A percentile compares a stretch with the other conserved stretches of the same genome.
Conservation (phyloP, 2,113 vertebrate genomes). For the Cyanoderma ruficeps region DNA sequence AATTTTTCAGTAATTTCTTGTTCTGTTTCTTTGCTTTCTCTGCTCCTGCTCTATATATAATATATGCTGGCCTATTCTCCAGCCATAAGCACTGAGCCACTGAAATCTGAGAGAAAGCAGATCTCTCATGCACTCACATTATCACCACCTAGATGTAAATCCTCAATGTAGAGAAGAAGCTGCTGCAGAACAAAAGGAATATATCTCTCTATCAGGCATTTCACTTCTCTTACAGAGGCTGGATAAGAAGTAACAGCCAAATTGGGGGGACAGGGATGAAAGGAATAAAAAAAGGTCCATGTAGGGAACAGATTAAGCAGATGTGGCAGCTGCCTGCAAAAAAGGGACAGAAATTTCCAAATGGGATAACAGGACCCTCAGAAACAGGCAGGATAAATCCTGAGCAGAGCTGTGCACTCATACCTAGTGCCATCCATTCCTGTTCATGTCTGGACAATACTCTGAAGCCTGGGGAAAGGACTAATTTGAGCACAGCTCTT, state of each 20-base stretch:
- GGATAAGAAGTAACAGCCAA: not conserved
- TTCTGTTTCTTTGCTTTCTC: not conserved
- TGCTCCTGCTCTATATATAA: not conserved
- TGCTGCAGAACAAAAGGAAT: not conserved
- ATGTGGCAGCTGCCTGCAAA: not conserved
- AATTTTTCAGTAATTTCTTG: not conserved
- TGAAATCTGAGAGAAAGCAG: not conserved
- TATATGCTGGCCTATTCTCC: not conserved
- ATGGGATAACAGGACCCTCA: not conserved
- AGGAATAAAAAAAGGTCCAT: not conserved
- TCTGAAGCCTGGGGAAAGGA: not conserved
- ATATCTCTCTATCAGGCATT: not conserved
- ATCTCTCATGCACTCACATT: not conserved
- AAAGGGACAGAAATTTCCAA: not conserved
- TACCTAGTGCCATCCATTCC: not conserved
- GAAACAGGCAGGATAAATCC: not conserved
- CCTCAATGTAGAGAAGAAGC: not conserved
- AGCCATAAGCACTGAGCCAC: not conserved
- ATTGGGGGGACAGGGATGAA: rapidly evolving
- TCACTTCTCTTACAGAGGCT: not conserved
- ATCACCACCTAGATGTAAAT: not conserved
- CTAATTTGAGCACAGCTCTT: slow-evolving; percentile 26
- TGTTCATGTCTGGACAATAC: not conserved
- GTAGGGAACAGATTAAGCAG: not conserved
- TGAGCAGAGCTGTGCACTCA: not conserved